Evolutionary conservation across 1,140 invertebrate genomes (phyloP), one percentile per base, ranked within the genome.

Genomic region (Batillaria attramentaria): DNA sequence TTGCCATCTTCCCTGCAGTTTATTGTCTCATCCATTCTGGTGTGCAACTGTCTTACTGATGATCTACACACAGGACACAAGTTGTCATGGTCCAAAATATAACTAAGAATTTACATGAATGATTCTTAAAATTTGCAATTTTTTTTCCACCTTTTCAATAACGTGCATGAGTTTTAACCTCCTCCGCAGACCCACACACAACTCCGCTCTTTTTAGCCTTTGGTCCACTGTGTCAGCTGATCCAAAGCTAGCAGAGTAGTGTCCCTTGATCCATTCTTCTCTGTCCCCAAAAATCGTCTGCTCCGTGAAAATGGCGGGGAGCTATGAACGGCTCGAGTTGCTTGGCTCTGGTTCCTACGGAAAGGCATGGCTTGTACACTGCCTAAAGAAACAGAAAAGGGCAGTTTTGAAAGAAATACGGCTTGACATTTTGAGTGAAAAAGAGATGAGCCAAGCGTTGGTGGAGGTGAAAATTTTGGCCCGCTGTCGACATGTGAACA

Each of bases 401-500:
- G 93, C 90, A 90, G 93, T 93, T 16, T 92, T 94, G 89, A 94
- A 94, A 90, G 93, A 92, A 72, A 92, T 94, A 79, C 91, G 92
- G 81, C 92, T 93, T 1, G 65, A 65, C 33, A 65, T 91, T 72
- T 87, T 94, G 82, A 87, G 90, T 65, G 91, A 93, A 72, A 89
- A 91, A 70, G 92, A 93, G 78, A 92, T 92, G 76, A 90, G 92
- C 80, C 92, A 90, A 79, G 87, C 89, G 33, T 69, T 88, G 42
- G 89, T 88, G 69, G 91, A 92, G 84, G 90, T 91, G 0, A 78
- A 85, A 16, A 89, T 92, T 20, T 79, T 93, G n/a, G 88, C 91
- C 28, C 83, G 89, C 80, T 90, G 92, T 80, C 85, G 87, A 31
- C 92, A 93, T 86, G 84, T 88, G 33, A 92, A 93, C 82, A 92